A percentile compares a stretch with the other conserved stretches of the same genome.
These are phyloP conservation scores for Calephelis perditalis DNA, from an alignment of 2,888 invertebrate species.

Conservation along the genomic window DNA sequence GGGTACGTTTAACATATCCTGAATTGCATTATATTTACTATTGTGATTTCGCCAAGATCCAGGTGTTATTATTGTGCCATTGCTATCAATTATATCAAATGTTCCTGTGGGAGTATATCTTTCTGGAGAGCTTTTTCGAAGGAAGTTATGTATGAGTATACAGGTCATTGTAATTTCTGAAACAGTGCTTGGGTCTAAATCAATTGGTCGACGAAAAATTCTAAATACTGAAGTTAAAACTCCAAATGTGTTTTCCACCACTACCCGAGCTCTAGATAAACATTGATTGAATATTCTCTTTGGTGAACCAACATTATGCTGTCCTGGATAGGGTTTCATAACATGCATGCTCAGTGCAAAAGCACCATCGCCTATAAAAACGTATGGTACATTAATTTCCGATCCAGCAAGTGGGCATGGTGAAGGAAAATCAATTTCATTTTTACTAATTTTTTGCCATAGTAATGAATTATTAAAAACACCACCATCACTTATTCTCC, in stretches of 20 bases:
- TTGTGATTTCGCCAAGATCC: slow-evolving; percentile 29
- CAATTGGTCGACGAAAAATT: too few species aligned
- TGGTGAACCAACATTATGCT: background rate
- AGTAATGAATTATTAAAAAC: slow-evolving; percentile 29
- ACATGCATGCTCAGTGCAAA: slow-evolving; percentile 34
- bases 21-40: slow-evolving; percentile 26
- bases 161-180: too few species aligned
- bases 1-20: slow-evolving; percentile 26
- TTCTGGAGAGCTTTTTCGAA: too few species aligned
- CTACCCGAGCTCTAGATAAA: too few species aligned
- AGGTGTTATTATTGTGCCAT: slow-evolving; percentile 20
- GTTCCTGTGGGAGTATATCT: slow-evolving; percentile 33
- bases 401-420: background rate
- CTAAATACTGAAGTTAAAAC: too few species aligned
- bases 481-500: slow-evolving; percentile 30
- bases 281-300: slow-evolving; percentile 6
- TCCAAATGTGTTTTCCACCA: too few species aligned
- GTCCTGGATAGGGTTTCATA: background rate
- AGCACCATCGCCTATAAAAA: slow-evolving; percentile 37
- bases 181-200: too few species aligned
- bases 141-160: too few species aligned
- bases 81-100: slow-evolving; percentile 30
- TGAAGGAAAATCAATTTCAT: slow-evolving; percentile 14
- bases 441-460: slow-evolving; percentile 27
- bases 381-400: slow-evolving; percentile 35